A percentile compares a stretch with the other conserved stretches of the same genome.
Evolutionary conservation across 2,113 vertebrate species (phyloP).

Genomic region (Aptenodytes patagonicus): DNA sequence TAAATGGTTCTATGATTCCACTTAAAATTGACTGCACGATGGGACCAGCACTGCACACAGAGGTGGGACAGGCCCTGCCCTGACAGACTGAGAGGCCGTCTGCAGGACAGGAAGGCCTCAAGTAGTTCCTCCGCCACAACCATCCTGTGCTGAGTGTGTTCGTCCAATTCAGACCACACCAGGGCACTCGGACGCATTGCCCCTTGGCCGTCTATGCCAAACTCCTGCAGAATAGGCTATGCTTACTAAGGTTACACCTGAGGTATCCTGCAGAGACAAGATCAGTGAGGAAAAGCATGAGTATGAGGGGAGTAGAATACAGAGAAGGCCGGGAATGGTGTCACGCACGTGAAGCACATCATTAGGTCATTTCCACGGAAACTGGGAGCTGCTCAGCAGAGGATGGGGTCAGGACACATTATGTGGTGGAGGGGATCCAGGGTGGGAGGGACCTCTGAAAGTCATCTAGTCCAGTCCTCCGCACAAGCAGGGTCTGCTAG

Average conservation of each 20-base stretch:
- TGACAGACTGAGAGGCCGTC: background rate
- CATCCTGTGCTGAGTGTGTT: background rate
- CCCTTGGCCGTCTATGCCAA: rapidly evolving
- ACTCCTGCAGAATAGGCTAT: no score
- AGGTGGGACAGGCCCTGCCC: background rate
- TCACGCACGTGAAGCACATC: rapidly evolving
- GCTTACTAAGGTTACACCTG: background rate
- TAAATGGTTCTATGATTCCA: background rate
- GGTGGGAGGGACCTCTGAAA: background rate
- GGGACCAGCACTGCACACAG: background rate
- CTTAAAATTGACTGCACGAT: background rate
- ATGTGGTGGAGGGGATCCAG: background rate
- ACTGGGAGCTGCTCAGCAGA: background rate
- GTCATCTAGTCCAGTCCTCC: background rate
- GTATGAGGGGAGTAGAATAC: no score
- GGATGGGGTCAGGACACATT: background rate
- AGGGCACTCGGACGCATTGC: rapidly evolving
- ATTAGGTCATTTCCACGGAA: background rate
- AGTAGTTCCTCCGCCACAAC: background rate
- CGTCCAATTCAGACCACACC: background rate
- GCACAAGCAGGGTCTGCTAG: background rate
- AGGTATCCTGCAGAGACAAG: background rate
- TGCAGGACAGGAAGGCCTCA: background rate
- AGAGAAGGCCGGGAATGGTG: background rate
- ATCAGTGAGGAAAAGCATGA: background rate